Percentiles rank a stretch among this genome's conserved stretches.
These are phyloP conservation scores for Uloborus plumipes DNA, from an alignment of 2,888 invertebrate genomes.

Conservation along the genomic window DNA sequence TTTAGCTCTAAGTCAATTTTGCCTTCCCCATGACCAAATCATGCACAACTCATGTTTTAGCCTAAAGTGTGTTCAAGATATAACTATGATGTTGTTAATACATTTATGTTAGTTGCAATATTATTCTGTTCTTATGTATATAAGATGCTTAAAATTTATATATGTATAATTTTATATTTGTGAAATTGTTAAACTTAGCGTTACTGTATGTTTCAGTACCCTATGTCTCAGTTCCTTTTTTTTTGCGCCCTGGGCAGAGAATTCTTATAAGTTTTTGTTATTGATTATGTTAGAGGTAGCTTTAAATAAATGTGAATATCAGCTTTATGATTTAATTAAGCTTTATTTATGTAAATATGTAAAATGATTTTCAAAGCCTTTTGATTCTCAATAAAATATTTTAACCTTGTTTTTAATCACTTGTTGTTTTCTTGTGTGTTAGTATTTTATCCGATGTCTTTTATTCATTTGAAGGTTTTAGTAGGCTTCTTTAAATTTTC, in stretches of 20 bases:
- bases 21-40: no score
- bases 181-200: conserved; percentile 10
- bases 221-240: conserved; percentile 16
- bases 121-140: conserved; percentile 37
- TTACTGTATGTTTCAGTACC: conserved; percentile 18
- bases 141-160: conserved; percentile 22
- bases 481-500: neutral
- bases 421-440: no score
- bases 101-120: conserved; percentile 43
- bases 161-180: conserved; percentile 52
- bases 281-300: no score
- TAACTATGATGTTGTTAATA: conserved; percentile 11
- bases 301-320: no score
- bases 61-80: conserved; percentile 3
- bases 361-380: conserved; percentile 26
- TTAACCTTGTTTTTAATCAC: conserved; percentile 42
- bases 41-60: neutral
- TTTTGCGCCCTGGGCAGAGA: neutral
- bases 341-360: conserved; percentile 20
- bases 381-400: conserved; percentile 51
- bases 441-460: no score
- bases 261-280: no score
- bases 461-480: no score
- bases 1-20: no score
- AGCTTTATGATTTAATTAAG: conserved; percentile 1